Conservation (phyloP, 2,797 vertebrate genomes). For the Kryptolebias ocellatus region DNA sequence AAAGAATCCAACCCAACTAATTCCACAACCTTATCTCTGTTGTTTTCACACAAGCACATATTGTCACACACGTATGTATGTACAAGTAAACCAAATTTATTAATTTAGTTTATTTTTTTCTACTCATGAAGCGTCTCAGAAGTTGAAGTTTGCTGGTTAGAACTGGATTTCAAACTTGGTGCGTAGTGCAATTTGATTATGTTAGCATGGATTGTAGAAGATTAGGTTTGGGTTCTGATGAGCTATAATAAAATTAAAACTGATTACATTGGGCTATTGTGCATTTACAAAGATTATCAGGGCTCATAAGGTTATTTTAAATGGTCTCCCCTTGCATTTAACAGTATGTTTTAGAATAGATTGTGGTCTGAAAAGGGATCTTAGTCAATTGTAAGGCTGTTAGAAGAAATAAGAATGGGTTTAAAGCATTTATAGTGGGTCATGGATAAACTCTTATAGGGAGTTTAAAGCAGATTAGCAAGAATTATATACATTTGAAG, state of each 20-base stretch:
- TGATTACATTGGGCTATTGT: background rate
- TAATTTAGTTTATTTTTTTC: too few relatives aligned
- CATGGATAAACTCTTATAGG: too few relatives aligned
- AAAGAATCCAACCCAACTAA: constrained; percentile 27
- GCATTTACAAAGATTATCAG: background rate
- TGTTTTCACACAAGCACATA: background rate
- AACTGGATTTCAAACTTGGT: background rate
- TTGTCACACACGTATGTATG: background rate
- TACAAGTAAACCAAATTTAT: too few relatives aligned
- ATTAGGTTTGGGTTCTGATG: background rate
- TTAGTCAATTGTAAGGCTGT: background rate
- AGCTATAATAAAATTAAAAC: background rate
- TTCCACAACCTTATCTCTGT: constrained; percentile 15
- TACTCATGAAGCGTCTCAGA: too few relatives aligned
- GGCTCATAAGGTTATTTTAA: background rate
- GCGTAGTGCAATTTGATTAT: background rate
- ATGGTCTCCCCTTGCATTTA: background rate
- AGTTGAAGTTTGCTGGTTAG: background rate
- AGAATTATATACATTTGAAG: background rate
- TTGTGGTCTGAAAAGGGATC: background rate
- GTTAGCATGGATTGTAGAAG: background rate
- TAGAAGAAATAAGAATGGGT: too few relatives aligned
- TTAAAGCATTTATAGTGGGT: background rate
- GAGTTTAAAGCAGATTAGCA: too few relatives aligned
- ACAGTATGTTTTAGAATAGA: background rate